Percentiles rank a stretch among this genome's conserved stretches.
Evolutionary conservation across 2,888 invertebrate species (phyloP).

Genomic region (Orthosia gothica): DNA sequence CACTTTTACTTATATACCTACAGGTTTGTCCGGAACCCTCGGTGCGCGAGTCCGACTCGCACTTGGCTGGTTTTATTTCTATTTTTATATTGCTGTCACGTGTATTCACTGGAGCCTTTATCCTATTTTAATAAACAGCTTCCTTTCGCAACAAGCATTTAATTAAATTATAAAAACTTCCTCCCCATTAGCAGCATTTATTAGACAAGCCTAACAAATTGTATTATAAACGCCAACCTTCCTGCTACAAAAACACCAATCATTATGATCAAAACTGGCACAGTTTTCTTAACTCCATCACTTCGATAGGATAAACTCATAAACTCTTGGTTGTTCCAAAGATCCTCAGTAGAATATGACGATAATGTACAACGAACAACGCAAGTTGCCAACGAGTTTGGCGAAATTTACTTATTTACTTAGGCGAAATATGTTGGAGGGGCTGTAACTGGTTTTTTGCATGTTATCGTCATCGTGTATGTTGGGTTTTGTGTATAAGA

Average conservation of each 20-base stretch:
- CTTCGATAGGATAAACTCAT: conserved; percentile 38
- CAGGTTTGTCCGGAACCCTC: no score
- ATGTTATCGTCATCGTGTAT: conserved; percentile 19
- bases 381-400: conserved; percentile 50
- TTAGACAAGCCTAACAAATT: background rate
- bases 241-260: conserved; percentile 32
- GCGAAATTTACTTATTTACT: conserved; percentile 56
- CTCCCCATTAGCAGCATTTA: background rate
- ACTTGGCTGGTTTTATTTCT: no score
- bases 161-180: background rate
- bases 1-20: no score
- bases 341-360: conserved; percentile 34
- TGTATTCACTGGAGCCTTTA: no score
- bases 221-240: background rate
- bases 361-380: conserved; percentile 56
- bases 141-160: no score
- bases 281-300: conserved; percentile 43
- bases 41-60: no score
- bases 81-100: no score
- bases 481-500: background rate
- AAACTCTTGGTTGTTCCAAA: conserved; percentile 37
- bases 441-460: conserved; percentile 39
- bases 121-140: no score
- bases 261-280: conserved; percentile 26
- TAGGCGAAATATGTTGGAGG: conserved; percentile 42